Base-by-base conservation (phyloP, 2,113 vertebrate genomes). In the Phasianus colchicus region DNA sequence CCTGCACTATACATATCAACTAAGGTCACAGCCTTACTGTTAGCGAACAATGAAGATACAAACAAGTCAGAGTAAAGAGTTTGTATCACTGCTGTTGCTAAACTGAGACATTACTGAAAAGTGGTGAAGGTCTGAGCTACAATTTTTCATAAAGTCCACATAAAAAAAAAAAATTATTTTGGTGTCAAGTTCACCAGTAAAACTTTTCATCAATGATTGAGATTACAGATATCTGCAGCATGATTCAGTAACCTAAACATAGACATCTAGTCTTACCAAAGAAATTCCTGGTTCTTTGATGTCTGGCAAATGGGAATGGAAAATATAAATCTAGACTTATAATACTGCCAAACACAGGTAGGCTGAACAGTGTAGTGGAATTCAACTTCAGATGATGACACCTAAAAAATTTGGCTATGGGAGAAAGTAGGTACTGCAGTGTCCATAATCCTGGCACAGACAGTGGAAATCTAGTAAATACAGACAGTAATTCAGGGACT, bases 1-100 rank as follows among this genome's bases (percentile, higher is more conserved):
- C 25, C 29, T 34, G 9, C 3, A 52, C 16, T 70, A 38, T 29
- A 57, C 55, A 48, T 21, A 50, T 32, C 40, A 71, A 30, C 8
- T 5, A 65, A 21, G 1, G 4, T 45, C 29, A 27, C 21, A 60
- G 11, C 2, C 21, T 64, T 32, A 5, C 4, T 1, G 4, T 5
- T 75, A 11, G 5, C 55, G 19, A 78, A 20, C 18, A 66, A 47
- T 16, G 54, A 50, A 55, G 47, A 34, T 6, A 0, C 9, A 17
- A 89, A 43, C 3, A 63, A 30, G 2, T 43, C 12, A 20, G 0
- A 52, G 13, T 54, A 65, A 54, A 22, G 66, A 9, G 29, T 82
- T 45, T 32, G 2, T 79, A 79, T 34, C 27, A 15, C 7, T 32
- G 38, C 10, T 78, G 43, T 14, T 14, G 6, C 13, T 5, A 91